A percentile compares a stretch with the other conserved stretches of the same genome.
Evolutionary conservation across 2,888 invertebrate species (phyloP).

Genomic region (Tinea trinotella): DNA sequence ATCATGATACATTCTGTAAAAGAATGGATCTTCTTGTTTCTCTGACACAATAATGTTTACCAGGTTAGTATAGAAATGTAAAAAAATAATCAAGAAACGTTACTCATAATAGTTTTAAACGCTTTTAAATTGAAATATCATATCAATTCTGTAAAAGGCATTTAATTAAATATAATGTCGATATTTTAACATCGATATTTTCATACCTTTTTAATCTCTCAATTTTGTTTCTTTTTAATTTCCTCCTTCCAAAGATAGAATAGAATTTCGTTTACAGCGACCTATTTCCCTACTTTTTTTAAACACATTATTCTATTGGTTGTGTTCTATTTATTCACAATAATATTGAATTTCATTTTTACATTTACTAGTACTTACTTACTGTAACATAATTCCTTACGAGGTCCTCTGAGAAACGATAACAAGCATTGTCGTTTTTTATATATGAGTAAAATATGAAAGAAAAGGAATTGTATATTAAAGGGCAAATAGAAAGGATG

Average conservation of each 20-base stretch:
- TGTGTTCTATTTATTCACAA: neutral
- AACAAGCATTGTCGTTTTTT: constrained; percentile 20
- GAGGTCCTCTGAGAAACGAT: constrained; percentile 11
- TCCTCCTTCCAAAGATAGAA: constrained; percentile 26
- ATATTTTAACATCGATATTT: neutral
- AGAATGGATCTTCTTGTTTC: too few species aligned
- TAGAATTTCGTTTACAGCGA: neutral
- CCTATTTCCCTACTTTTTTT: neutral
- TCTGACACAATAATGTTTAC: too few species aligned
- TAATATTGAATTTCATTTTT: neutral
- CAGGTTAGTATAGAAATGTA: too few species aligned
- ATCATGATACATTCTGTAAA: too few species aligned
- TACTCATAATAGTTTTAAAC: too few species aligned
- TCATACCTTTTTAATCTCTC: neutral
- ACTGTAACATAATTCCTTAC: constrained; percentile 8
- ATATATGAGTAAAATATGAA: constrained; percentile 8
- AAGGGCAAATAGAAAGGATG: neutral
- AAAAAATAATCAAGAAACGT: too few species aligned
- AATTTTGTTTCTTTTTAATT: constrained; percentile 34
- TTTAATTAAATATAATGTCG: too few species aligned
- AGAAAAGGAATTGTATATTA: constrained; percentile 18
- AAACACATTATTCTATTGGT: neutral
- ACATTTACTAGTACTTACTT: neutral
- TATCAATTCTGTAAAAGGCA: too few species aligned
- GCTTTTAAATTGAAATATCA: too few species aligned